Base-by-base conservation (phyloP, 2,888 invertebrate genomes). In the Imbricaverruca yamaguchii region DNA sequence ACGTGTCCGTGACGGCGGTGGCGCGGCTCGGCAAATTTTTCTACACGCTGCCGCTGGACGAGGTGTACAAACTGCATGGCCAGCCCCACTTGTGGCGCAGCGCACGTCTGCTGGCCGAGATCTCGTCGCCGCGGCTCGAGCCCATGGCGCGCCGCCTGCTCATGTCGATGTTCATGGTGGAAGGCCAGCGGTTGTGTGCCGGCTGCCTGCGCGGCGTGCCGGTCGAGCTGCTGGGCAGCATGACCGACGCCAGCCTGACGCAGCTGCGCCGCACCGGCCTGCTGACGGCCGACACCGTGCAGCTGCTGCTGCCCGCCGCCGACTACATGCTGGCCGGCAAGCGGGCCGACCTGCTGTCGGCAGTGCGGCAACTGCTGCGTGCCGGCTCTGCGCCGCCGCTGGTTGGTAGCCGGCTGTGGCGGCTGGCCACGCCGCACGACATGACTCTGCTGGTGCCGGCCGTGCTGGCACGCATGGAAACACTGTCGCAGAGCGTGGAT, bases 311-410 rank as follows among this genome's bases (percentile, higher is more conserved):
- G 12, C 56, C 56, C 7, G 23, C 57, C 15, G 79, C 79, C 79
- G 57, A 79, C 15, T 23, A 59, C 79, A 79, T 79, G 79, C 57
- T 57, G 23, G 57, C n/a, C 23, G 79, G 79, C 15, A 79, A 79
- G 57, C 56, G 57, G 23, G 79, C 79, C 23, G 56, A 57, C 21
- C 25, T 79, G 57, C 57, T 79, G 57, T n/a, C n/a, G n/a, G 57
- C 79, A 13, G 79, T 57, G 79, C 56, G 79, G 23, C 57, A 13
- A 55, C 18, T 74, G 53, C 74, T 74, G 53, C 39, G 18, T 13
- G 74, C 53, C 74, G 53, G 21, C 8, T 12, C 74, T 1, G 39
- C 53, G 53, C 53, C 55, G 53, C 15, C 12, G 39, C n/a, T 53
- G 18, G 21, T 53, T 55, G 74, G 74, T 18, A 55, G 53, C 53